phyloP scores from a whole-genome alignment of 2,797 vertebrate genomes.

The Luscinia luscinia region DNA sequence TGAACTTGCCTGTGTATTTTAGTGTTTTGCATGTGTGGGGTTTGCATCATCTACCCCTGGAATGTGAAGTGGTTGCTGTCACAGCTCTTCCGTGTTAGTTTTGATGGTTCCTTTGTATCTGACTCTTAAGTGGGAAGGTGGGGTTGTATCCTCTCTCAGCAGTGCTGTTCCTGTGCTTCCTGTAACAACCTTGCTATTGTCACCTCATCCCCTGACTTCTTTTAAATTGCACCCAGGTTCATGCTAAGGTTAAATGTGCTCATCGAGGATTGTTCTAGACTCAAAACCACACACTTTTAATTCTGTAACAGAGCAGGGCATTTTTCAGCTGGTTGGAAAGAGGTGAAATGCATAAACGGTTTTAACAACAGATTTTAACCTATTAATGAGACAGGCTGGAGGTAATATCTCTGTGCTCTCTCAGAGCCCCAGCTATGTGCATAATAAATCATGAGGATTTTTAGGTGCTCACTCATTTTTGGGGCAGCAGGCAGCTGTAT shows the following conservation, averaged over 20 bases:
- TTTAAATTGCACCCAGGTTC: not conserved
- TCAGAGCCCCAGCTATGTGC: not conserved
- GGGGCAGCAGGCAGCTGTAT: not conserved
- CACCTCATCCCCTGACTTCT: not conserved
- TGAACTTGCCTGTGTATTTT: not conserved
- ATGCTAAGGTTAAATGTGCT: slow-evolving; percentile 15
- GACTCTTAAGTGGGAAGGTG: slow-evolving; percentile 13
- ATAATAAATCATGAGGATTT: not conserved
- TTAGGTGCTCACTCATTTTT: slow-evolving; percentile 12
- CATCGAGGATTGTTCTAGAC: not conserved
- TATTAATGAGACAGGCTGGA: slow-evolving; percentile 39
- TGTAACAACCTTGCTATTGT: not conserved
- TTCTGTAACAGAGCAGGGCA: not conserved
- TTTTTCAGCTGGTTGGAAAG: slow-evolving; percentile 29
- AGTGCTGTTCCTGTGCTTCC: slow-evolving; percentile 20
- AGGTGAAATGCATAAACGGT: slow-evolving; percentile 40
- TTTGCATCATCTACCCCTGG: not conserved
- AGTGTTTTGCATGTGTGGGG: not conserved
- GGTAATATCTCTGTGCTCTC: not conserved
- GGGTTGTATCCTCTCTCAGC: slow-evolving; percentile 11
- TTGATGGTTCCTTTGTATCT: not conserved
- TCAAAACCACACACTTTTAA: not conserved
- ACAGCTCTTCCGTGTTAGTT: not conserved
- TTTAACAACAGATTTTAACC: slow-evolving; percentile 33
- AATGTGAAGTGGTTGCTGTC: not conserved